Base-by-base conservation (phyloP, 1,140 invertebrate species). In the Diploscapter pachys region DNA sequence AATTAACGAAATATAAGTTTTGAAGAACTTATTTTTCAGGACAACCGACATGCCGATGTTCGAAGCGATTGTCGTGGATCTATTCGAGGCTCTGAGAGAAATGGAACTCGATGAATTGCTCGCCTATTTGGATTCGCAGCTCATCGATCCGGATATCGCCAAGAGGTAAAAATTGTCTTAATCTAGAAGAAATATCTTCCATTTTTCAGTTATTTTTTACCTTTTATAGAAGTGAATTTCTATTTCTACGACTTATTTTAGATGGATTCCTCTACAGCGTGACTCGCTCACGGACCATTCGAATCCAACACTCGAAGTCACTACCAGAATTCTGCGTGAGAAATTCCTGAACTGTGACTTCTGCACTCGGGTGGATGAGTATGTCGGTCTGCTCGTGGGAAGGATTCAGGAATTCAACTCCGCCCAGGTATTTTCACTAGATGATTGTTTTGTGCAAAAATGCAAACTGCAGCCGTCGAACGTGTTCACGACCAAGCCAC, bases 21-120 rank as follows among this genome's bases (percentile, higher is more conserved):
- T 31, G 31, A 31, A 31, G 2, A 63, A 63, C 57, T 4, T 64
- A 0, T 64, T 63, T 52, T 69, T 4, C 9, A 51, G 72, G 4
- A 65, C 63, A 2, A 8, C 61, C 13, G 67, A 72, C 55, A 59
- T 49, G 4, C 9, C 51, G 4, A 63, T 59, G 63, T 76, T 67
- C 63, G 75, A 61, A 8, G 69, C 48, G 4, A 57, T 54, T 8
- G 48, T 72, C 11, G 54, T 64, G 13, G 75, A 76, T 49, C 13
- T 76, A 5, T 65, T 72, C 31, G 75, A 76, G 55, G 70, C 75
- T 4, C 55, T 71, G 4, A 57, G 53, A 13, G 75, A 76, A 56
- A 61, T 76, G 53, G 70, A 73, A 3, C 53, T 54, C 8, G 75
- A 76, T 50, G 31, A 59, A 2, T 3, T 72, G 8, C 31, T 64